Base-by-base conservation (phyloP, 1,140 invertebrate species). In the Aphaenogaster ashmeadi region DNA sequence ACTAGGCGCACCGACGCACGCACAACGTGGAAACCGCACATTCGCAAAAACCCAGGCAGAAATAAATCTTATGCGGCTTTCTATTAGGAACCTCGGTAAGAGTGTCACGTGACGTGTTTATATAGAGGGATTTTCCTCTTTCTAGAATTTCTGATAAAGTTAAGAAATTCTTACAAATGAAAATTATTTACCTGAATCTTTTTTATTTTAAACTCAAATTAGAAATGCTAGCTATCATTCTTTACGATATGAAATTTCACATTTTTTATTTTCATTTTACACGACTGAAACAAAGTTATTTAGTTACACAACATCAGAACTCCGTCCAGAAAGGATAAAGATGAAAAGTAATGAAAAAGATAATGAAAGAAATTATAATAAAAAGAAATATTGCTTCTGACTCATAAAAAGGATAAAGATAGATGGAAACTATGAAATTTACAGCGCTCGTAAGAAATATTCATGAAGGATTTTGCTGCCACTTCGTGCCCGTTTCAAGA, bases 381-480 rank as follows among this genome's bases (percentile, higher is more conserved):
- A 74, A 38, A 74, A 38, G n/a, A 83, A 58, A 56, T 83, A 58
- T 84, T 47, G 7, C 18, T 47, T 44, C 9, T 18, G 18, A 58
- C 38, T 36, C 33, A 21, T 84, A 47, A 84, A 60, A 84, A 21
- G 18, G 4, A 27, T 74, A 36, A 54, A 47, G 80, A 83, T 74
- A 44, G 36, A 81, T 69, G 36, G 52, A 71, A 54, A 33, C 38
- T 81, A 56, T 69, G 56, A 74, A 84, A 44, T 75, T 84, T 13
- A 41, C 9, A 13, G 15, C 21, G 50, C 33, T 74, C 33, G 8
- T 84, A 84, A 74, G 69, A 75, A 84, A 84, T 75, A 84, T 84
- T 84, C 54, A 75, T 84, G 80, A 75, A n/a, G 27, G 41, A 84
- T 75, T 84, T 47, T 60, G 54, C 54, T 36, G 5, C 8, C 54